Evolutionary conservation across 2,888 invertebrate genomes (phyloP).

Genomic region (Phlogophora meticulosa): DNA sequence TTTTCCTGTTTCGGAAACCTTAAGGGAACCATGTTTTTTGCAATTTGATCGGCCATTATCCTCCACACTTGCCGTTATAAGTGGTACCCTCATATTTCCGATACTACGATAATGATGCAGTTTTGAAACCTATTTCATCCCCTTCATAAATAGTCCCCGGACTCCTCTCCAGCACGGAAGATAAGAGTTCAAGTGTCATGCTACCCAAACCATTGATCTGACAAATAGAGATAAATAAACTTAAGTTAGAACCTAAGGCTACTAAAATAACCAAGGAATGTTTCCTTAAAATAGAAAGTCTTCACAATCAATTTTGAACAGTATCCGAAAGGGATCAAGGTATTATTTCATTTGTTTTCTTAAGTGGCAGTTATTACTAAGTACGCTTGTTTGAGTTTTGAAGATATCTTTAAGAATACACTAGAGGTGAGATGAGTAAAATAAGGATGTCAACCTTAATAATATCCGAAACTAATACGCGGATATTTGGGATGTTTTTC

Average conservation of each 20-base stretch:
- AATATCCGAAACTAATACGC: conserved; percentile 31
- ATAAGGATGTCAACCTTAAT: conserved; percentile 22
- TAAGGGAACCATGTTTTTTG: not conserved
- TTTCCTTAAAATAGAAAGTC: conserved; percentile 8
- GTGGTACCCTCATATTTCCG: not conserved
- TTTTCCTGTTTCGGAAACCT: not conserved
- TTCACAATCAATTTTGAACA: conserved; percentile 13
- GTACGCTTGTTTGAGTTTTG: conserved; percentile 11
- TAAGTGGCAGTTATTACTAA: not conserved
- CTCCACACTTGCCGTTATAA: not conserved
- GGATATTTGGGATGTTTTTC: no score
- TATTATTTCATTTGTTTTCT: conserved; percentile 27
- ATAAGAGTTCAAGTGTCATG: conserved; percentile 16
- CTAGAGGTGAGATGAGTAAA: conserved; percentile 41
- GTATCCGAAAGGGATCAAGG: not conserved
- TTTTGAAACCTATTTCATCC: not conserved
- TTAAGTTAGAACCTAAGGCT: conserved; percentile 15
- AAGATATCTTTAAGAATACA: conserved; percentile 38
- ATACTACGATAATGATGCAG: conserved; percentile 9
- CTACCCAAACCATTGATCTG: conserved; percentile 27
- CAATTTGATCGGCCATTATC: not conserved
- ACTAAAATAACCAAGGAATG: conserved; percentile 40
- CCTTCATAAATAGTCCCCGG: not conserved
- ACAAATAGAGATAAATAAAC: conserved; percentile 46
- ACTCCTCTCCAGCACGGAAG: not conserved